Evolutionary conservation across 2,888 invertebrate species (phyloP), one percentile per base, ranked within the genome.

Genomic region (Drosophila koepferae): DNA sequence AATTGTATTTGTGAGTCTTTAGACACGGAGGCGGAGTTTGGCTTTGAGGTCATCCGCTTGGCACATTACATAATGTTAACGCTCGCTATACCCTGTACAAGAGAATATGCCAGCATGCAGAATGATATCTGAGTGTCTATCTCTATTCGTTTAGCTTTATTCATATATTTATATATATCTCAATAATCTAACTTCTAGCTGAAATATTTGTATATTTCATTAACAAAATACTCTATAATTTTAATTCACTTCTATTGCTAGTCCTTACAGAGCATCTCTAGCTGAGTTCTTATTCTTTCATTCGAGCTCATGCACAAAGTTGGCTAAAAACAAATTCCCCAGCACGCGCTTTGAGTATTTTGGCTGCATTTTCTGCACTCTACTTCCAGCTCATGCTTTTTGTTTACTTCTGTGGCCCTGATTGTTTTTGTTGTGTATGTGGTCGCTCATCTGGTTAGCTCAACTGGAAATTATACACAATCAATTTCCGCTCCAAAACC

Each of bases 401-500:
- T 72, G 68, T 67, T 66, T 66, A 67, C 46, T 48, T 18, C 56
- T 71, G 72, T 59, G 70, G 46, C 38, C 44, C 44, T 60, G 69
- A 53, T 31, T 55, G 36, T 14, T 51, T 28, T 18, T 60, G 61
- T 58, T 55, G 34, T 54, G 67, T 60, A 61, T 63, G 75, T 46
- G 81, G 86, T 72, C 63, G 84, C 78, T 86, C 56, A 69, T 76
- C 78, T 64, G 62, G 78, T 76, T 73, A 79, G 76, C 72, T 82
- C 70, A 79, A 72, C 79, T 80, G 80, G 80, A 89, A 90, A 89
- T 90, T 89, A 89, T 82, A 90, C 83, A 89, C 89, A 91, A 91
- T 91, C 81, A 82, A 91, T 91, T 91, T 91, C 90, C 87, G 90
- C 90, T 86, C 86, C 77, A 82, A 70, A 85, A 81, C 75, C 68